These are phyloP conservation scores for Otus scops DNA, from an alignment of 2,797 vertebrate species.

Conservation along the genomic window DNA sequence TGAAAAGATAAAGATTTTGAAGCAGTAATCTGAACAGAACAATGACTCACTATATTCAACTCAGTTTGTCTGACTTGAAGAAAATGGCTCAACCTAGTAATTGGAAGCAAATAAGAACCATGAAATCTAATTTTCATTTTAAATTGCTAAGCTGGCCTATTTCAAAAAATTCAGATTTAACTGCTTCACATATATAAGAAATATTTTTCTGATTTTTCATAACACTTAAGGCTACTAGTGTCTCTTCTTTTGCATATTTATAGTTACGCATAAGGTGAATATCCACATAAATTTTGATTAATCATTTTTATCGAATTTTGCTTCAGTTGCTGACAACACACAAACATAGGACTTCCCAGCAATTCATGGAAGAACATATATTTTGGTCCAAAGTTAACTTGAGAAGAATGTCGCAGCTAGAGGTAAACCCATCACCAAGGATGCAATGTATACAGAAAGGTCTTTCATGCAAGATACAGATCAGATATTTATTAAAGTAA, in stretches of 20 bases:
- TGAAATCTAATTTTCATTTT: neutral
- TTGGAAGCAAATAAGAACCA: neutral
- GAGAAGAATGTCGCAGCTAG: neutral
- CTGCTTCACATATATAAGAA: neutral
- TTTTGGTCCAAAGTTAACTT: neutral
- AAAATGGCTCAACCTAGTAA: neutral
- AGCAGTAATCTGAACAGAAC: neutral
- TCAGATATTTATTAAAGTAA: neutral
- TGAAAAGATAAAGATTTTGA: neutral
- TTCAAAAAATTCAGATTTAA: neutral
- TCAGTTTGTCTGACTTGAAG: neutral
- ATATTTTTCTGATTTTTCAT: neutral
- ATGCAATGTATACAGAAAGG: neutral
- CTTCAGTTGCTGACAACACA: neutral
- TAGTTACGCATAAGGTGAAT: neutral
- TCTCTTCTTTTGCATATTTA: neutral
- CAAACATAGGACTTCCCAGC: neutral
- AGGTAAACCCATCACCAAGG: neutral
- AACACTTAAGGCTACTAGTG: neutral
- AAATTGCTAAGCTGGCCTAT: neutral
- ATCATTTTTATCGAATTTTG: neutral
- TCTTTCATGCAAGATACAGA: neutral
- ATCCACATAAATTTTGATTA: neutral
- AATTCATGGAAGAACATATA: neutral
- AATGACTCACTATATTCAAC: neutral